Evolutionary conservation across 1,140 invertebrate genomes (phyloP).

Genomic region (Euglossa dilemma): DNA sequence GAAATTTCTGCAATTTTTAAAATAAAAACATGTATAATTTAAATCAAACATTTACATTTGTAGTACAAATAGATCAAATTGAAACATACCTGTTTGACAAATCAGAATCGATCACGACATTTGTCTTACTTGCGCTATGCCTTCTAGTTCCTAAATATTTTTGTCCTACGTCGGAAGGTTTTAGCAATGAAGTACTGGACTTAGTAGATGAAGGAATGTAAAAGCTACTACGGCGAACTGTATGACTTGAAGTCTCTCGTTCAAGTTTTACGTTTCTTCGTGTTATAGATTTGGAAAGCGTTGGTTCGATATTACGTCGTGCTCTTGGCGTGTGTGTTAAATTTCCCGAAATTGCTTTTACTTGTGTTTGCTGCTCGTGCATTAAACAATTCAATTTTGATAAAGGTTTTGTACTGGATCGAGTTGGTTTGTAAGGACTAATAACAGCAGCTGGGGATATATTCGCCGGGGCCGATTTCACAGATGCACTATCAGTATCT

Average conservation of each 20-base stretch:
- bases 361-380: not conserved
- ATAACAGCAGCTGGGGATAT: not conserved
- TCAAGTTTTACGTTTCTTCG: not conserved
- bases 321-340: not conserved
- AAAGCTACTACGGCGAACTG: constrained; percentile 13
- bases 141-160: not conserved
- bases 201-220: constrained; percentile 7
- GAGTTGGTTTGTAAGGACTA: not conserved
- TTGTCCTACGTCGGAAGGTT: not conserved
- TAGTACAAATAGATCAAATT: not conserved
- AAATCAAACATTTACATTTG: not conserved
- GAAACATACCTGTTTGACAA: not conserved
- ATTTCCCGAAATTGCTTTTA: not conserved
- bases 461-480: constrained; percentile 16
- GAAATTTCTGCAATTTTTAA: not conserved
- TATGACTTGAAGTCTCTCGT: not conserved
- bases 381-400: not conserved
- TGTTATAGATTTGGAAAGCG: not conserved
- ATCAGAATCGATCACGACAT: not conserved
- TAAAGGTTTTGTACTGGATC: not conserved
- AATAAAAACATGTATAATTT: not conserved
- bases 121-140: not conserved
- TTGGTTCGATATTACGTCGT: not conserved
- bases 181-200: not conserved
- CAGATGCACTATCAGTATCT: constrained; percentile 2